phyloP scores from a whole-genome alignment of 2,113 vertebrate species.

The Columba janthina region DNA sequence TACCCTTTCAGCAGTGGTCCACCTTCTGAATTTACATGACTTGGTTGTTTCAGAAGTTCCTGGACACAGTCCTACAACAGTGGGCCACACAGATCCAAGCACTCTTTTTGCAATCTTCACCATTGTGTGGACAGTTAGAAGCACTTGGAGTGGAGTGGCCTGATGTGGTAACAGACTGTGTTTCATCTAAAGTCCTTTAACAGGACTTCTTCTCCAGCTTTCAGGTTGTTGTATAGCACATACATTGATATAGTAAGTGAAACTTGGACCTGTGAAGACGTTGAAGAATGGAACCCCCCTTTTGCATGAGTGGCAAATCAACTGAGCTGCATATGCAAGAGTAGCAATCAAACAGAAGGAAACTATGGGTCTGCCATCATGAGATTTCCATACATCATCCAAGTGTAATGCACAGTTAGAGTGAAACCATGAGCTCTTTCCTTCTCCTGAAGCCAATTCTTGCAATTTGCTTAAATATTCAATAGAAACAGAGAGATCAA shows the following conservation, averaged over 20 bases:
- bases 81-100: neutral
- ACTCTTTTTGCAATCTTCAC: neutral
- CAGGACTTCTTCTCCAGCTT: neutral
- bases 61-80: rapidly evolving
- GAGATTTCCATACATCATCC: neutral
- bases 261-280: neutral
- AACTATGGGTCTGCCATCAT: neutral
- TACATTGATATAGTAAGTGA: neutral
- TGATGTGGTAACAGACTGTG: rapidly evolving
- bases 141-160: neutral
- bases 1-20: neutral
- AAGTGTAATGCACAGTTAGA: neutral
- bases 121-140: neutral
- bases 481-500: rapidly evolving
- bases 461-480: neutral
- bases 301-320: neutral
- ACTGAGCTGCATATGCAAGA: neutral
- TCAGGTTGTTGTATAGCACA: neutral
- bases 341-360: neutral
- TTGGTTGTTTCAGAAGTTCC: neutral
- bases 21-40: neutral
- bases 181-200: neutral
- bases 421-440: neutral
- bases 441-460: neutral
- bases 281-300: neutral